Base-by-base conservation (phyloP, 2,888 invertebrate genomes). In the Drosophila nr. perissopoda region DNA sequence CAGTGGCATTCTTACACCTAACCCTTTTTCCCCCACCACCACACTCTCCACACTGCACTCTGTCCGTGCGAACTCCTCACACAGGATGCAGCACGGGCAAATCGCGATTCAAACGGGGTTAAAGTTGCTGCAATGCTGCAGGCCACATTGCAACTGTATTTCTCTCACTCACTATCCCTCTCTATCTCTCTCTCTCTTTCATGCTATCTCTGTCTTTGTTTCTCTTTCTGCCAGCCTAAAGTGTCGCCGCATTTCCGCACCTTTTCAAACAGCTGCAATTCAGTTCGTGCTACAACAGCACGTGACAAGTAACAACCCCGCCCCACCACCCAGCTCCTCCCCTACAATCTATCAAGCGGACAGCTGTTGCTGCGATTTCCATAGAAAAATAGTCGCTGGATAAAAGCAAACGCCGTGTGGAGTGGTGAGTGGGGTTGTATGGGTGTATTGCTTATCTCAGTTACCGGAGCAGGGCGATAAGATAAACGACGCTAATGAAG, bases 401-500 rank as follows among this genome's bases (percentile, higher is more conserved):
- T 62, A 58, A 33, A 45, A 45, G 8, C 16, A 25, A 45, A 25
- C 8, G 45, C 45, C 8, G 45, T 45, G 16, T 8, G 45, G 45
- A 25, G 45, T 45, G 7, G 13, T 42, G 11, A 21, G 11, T 45
- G 45, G 45, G 45, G 21, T 45, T 21, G 8, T 8, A 25, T 8
- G 25, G 16, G 45, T 25, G 45, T 25, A 45, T 25, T 40, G 70
- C 76, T 76, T 76, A 76, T 76, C 76, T 61, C 25, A 45, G 33
- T 27, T 38, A 34, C 58, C 62, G 21, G 54, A 49, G 42, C 33
- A 31, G 31, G 29, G 34, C 16, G 83, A 83, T 83, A 81, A 86
- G 83, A 83, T 83, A 83, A 84, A 79, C 86, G 78, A 71, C 83
- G 76, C 76, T 74, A 83, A 80, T 76, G 86, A 79, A 80, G 83